These are phyloP conservation scores for Apis florea DNA, from an alignment of 1,140 invertebrate species.

Conservation along the genomic window DNA sequence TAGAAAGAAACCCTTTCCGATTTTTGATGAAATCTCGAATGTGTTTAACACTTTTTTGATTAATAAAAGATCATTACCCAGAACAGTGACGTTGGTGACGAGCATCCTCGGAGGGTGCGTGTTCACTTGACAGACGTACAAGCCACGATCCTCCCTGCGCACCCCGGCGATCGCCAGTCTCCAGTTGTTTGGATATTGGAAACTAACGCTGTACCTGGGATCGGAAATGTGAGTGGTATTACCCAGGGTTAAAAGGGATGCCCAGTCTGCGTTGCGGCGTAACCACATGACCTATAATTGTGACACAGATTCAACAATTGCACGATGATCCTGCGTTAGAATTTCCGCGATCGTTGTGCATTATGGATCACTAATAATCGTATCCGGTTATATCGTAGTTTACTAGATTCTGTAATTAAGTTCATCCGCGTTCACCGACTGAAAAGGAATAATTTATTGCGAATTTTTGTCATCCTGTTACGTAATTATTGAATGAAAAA, in stretches of 20 bases:
- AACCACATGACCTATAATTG: slow-evolving; percentile 82
- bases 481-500: no score
- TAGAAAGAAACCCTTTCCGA: no score
- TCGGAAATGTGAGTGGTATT: slow-evolving; percentile 81
- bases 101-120: slow-evolving; percentile 87
- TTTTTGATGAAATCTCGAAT: no score
- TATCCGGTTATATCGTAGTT: no score
- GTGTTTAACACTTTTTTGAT: neutral
- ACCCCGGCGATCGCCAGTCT: slow-evolving; percentile 88
- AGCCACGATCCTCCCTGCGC: slow-evolving; percentile 86
- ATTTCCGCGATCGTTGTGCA: neutral
- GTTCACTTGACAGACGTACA: slow-evolving; percentile 92
- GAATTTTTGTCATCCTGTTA: neutral
- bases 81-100: slow-evolving; percentile 75
- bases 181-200: slow-evolving; percentile 89
- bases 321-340: slow-evolving; percentile 5
- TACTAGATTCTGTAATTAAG: no score
- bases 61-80: slow-evolving; percentile 68
- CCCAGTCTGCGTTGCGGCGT: slow-evolving; percentile 76
- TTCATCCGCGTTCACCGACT: no score
- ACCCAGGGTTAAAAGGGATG: slow-evolving; percentile 81
- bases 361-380: neutral
- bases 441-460: no score
- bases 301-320: slow-evolving; percentile 30
- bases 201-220: slow-evolving; percentile 78